Percentiles rank a stretch among this genome's conserved stretches.
Evolutionary conservation across 1,140 invertebrate species (phyloP).

Genomic region (Heliconius eleuchia): DNA sequence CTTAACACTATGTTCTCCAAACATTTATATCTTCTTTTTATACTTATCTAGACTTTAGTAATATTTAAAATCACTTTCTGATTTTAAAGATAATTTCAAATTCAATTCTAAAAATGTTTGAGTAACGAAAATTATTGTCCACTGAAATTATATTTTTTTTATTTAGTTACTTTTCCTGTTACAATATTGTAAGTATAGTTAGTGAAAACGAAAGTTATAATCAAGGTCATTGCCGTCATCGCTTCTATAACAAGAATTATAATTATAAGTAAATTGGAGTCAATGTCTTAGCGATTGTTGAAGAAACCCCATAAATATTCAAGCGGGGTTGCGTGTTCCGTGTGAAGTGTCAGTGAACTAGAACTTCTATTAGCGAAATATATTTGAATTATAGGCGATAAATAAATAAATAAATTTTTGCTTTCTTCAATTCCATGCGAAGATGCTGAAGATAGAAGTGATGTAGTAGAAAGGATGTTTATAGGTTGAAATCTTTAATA

Average conservation of each 20-base stretch:
- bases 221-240: slow-evolving; percentile 28
- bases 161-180: no score
- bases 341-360: slow-evolving; percentile 18
- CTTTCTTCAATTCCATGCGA: neutral
- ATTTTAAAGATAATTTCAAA: no score
- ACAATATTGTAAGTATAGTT: neutral
- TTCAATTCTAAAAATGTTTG: no score
- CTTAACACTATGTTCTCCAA: no score
- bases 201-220: neutral
- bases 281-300: slow-evolving; percentile 4
- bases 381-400: neutral
- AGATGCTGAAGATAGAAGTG: no score
- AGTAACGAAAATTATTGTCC: no score
- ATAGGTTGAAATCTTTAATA: no score
- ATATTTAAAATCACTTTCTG: no score
- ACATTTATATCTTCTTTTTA: no score
- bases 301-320: slow-evolving; percentile 6
- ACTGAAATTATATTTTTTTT: no score
- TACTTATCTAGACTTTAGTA: no score
- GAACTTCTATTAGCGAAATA: slow-evolving; percentile 5
- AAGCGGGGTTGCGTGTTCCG: neutral
- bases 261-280: slow-evolving; percentile 5
- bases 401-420: neutral
- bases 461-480: no score
- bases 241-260: neutral